Conservation (phyloP, 2,888 invertebrate species). For the Lycaena phlaeas region DNA sequence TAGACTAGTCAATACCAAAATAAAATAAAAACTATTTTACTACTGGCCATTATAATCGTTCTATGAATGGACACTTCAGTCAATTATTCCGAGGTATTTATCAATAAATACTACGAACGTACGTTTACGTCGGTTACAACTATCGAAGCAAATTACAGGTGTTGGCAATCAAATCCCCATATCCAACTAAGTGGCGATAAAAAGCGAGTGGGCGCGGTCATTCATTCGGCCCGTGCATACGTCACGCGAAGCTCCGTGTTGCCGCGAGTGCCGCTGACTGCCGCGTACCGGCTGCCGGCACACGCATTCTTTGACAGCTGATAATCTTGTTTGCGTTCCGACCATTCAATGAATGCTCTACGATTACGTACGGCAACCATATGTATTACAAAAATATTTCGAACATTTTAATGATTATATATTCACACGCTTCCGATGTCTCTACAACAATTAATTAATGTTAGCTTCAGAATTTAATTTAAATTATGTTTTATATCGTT, state of each 20-base stretch:
- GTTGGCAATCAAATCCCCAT: conserved; percentile 42
- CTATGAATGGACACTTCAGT: too few species aligned
- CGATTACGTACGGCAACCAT: conserved; percentile 11
- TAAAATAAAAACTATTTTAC: too few species aligned
- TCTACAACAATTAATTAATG: too few species aligned
- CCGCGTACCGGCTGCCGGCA: conserved; percentile 32
- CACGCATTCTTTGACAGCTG: conserved; percentile 54
- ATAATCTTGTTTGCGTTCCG: conserved; percentile 39
- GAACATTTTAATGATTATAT: too few species aligned
- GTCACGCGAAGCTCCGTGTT: conserved; percentile 16
- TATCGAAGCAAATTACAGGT: conserved; percentile 52
- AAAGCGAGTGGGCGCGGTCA: conserved; percentile 43
- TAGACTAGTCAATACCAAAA: too few species aligned
- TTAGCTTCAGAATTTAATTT: too few species aligned
- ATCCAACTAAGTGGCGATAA: conserved; percentile 54
- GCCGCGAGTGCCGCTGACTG: conserved; percentile 14
- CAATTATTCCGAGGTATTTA: too few species aligned
- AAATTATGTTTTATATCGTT: too few species aligned
- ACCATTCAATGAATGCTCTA: conserved; percentile 26
- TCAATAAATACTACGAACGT: neutral
- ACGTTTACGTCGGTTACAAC: conserved; percentile 15
- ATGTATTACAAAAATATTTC: neutral
- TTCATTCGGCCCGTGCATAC: conserved; percentile 28
- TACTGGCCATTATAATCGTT: too few species aligned
- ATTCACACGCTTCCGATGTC: too few species aligned